Percentiles rank a stretch among this genome's conserved stretches.
phyloP scores from a whole-genome alignment of 2,113 vertebrate genomes.

The Leucoraja erinaceus region DNA sequence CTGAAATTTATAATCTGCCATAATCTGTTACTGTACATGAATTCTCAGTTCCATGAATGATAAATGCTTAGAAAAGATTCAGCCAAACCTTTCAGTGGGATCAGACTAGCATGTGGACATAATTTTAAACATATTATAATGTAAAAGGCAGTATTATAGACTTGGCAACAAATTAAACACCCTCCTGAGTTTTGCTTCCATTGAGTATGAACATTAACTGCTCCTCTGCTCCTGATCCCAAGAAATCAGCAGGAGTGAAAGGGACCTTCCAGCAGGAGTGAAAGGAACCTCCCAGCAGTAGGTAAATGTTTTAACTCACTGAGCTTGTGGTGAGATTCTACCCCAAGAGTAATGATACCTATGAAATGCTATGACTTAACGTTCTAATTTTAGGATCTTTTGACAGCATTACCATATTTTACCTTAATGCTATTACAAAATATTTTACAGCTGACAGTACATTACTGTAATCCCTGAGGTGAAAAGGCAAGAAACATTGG shows the following conservation, averaged over 20 bases:
- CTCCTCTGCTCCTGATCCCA: neutral
- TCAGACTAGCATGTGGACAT: too few relatives aligned
- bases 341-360: neutral
- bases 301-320: neutral
- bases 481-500: neutral
- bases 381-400: neutral
- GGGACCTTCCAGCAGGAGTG: neutral
- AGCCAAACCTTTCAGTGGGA: neutral
- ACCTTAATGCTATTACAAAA: neutral
- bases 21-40: neutral
- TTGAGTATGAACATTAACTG: too few relatives aligned
- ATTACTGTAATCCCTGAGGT: too few relatives aligned
- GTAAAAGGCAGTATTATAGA: too few relatives aligned
- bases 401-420: neutral
- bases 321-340: neutral
- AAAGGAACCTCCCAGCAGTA: neutral
- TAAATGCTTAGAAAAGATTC: neutral
- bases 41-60: neutral
- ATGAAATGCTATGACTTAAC: neutral
- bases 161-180: too few relatives aligned
- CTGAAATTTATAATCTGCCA: neutral
- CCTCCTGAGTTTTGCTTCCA: too few relatives aligned
- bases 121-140: too few relatives aligned
- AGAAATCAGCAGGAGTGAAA: neutral
- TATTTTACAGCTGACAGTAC: neutral